These are phyloP conservation scores for Mythimna impura DNA, from an alignment of 2,888 invertebrate species.

Conservation along the genomic window DNA sequence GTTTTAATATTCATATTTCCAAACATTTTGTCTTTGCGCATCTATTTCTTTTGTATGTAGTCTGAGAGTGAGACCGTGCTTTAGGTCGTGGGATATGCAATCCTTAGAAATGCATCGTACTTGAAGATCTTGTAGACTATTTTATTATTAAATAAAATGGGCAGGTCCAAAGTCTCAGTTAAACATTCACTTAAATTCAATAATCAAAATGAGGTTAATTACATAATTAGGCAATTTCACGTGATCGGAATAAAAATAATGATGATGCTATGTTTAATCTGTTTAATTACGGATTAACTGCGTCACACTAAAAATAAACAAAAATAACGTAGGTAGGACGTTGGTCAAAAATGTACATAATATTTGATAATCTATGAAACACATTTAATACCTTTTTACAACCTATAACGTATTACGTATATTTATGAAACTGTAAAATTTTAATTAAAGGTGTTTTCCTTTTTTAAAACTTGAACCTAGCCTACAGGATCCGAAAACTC, in stretches of 20 bases:
- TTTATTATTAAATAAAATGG: neutral
- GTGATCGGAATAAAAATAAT: slow-evolving; percentile 21
- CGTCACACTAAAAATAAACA: slow-evolving; percentile 9
- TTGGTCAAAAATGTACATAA: neutral
- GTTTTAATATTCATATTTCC: too few relatives aligned
- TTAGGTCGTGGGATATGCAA: neutral
- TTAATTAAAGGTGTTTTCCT: too few relatives aligned
- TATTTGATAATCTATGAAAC: neutral
- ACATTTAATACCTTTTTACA: too few relatives aligned
- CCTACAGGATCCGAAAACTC: too few relatives aligned
- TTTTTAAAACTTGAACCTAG: too few relatives aligned
- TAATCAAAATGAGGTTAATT: slow-evolving; percentile 14
- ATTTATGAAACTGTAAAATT: too few relatives aligned
- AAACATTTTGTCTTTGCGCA: too few relatives aligned
- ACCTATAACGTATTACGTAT: too few relatives aligned
- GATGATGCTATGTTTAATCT: slow-evolving; percentile 15
- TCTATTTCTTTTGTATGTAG: too few relatives aligned
- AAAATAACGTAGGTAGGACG: neutral
- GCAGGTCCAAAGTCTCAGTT: neutral
- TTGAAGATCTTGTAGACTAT: neutral
- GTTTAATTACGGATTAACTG: slow-evolving; percentile 6
- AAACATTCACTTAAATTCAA: slow-evolving; percentile 4
- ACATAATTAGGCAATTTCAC: slow-evolving; percentile 3
- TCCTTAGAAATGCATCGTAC: slow-evolving; percentile 14
- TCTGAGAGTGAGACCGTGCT: too few relatives aligned